Evolutionary conservation across 2,113 vertebrate genomes (phyloP).

Genomic region (Ciconia stormi): DNA sequence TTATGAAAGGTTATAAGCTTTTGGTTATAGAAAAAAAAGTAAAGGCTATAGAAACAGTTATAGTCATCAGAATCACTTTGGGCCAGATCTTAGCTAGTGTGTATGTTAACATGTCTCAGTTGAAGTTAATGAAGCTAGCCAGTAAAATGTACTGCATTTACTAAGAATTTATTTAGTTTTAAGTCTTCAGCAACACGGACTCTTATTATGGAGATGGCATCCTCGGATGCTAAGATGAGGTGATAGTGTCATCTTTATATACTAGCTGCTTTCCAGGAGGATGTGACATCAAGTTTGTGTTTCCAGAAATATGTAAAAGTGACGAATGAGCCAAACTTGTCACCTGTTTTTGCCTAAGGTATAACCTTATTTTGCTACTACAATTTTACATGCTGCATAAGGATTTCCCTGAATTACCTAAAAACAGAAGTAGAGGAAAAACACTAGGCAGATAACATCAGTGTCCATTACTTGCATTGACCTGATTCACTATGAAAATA

Average conservation of each 20-base stretch:
- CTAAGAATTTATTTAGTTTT: background rate
- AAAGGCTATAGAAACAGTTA: background rate
- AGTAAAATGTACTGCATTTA: background rate
- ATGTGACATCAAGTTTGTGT: background rate
- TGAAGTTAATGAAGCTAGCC: background rate
- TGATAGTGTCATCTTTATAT: background rate
- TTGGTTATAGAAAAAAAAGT: background rate
- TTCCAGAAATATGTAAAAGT: constrained; percentile 31
- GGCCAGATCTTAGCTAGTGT: background rate
- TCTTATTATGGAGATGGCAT: background rate
- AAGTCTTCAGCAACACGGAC: background rate
- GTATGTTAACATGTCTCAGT: background rate
- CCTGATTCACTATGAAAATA: constrained; percentile 77
- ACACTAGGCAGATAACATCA: constrained; percentile 37
- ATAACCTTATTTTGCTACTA: background rate
- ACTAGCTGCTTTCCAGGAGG: constrained; percentile 3
- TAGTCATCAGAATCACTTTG: background rate
- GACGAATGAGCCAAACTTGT: background rate
- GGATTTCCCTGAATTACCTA: constrained; percentile 44
- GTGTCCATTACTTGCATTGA: constrained; percentile 44
- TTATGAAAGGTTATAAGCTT: background rate
- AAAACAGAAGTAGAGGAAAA: constrained; percentile 38
- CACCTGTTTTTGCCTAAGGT: background rate
- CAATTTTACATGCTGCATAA: background rate
- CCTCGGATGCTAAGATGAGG: background rate